phyloP scores from a whole-genome alignment of 1,140 invertebrate species.

The Drosophila leontia region DNA sequence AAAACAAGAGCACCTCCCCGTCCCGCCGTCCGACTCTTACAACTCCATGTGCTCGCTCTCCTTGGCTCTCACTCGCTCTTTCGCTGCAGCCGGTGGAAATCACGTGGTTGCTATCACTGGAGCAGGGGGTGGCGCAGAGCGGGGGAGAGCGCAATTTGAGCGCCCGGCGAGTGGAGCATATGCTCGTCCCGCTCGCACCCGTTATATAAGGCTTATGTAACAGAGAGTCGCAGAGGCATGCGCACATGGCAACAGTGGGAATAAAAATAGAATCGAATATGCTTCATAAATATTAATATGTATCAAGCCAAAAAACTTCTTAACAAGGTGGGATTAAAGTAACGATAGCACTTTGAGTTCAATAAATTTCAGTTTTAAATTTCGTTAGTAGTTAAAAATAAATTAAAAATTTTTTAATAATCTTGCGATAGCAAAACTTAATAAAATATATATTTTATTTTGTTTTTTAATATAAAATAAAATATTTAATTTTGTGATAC shows the following conservation, averaged over 20 bases:
- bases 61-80: constrained; percentile 11
- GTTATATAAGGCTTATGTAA: constrained; percentile 82
- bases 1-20: constrained; percentile 57
- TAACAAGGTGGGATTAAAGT: neutral
- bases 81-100: constrained; percentile 42
- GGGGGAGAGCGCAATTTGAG: constrained; percentile 30
- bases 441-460: no score
- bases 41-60: constrained; percentile 24
- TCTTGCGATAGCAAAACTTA: no score
- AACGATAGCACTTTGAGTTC: neutral
- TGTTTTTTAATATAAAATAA: no score
- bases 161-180: constrained; percentile 21
- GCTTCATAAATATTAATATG: constrained; percentile 1
- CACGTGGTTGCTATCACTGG: constrained; percentile 41
- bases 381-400: no score
- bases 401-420: no score
- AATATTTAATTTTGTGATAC: no score
- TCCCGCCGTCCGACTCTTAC: constrained; percentile 1
- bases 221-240: constrained; percentile 61
- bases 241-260: constrained; percentile 69
- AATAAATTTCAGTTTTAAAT: neutral
- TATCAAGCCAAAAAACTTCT: neutral
- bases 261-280: constrained; percentile 61
- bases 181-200: constrained; percentile 45
- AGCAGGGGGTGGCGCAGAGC: constrained; percentile 8